Evolutionary conservation across 2,113 vertebrate species (phyloP), one percentile per base, ranked within the genome.

Genomic region (Pipa parva): DNA sequence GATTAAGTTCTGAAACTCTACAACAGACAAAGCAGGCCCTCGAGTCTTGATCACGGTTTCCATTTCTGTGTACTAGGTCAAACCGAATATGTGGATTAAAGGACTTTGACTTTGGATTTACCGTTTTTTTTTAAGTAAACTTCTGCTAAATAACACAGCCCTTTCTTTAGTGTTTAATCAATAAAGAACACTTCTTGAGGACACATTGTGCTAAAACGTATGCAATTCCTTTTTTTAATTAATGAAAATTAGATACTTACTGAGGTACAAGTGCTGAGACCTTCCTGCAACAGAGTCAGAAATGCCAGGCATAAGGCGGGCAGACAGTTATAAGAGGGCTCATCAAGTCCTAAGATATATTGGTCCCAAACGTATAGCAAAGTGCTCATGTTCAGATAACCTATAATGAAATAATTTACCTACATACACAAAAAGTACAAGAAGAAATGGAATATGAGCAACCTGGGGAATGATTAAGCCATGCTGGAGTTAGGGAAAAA

Each of bases 291-390:
- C 28, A 79, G 49, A 7, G 71, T 37, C 11, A 79, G 25, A 8
- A 79, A 73, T 3, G 56, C 50, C 21, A 75, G 29, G 24, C 61
- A 37, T 11, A 73, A 63, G 3, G 45, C 70, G 4, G 72, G 67
- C 12, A 74, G 24, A 29, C 75, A 75, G 51, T 74, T 61, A 49
- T 71, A 77, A 1, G 46, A 17, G 6, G 72, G 70, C 12, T 57
- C 51, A 33, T 74, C 63, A 10, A 75, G 72, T 39, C 77, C 74
- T 7, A 77, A 39, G 33, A 79, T 69, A 24, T 77, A 54, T 56
- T 79, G 77, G 37, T 77, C 77, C 77, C 77, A 79, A 33, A 77
- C 25, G 20, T 77, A 77, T n/a, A 79, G 50, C 48, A 79, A 21
- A 5, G 75, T 74, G 20, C 50, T 61, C 63, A 74, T 71, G 29